These are phyloP conservation scores for Tipula vernalis DNA, from an alignment of 2,888 invertebrate genomes.

Conservation along the genomic window DNA sequence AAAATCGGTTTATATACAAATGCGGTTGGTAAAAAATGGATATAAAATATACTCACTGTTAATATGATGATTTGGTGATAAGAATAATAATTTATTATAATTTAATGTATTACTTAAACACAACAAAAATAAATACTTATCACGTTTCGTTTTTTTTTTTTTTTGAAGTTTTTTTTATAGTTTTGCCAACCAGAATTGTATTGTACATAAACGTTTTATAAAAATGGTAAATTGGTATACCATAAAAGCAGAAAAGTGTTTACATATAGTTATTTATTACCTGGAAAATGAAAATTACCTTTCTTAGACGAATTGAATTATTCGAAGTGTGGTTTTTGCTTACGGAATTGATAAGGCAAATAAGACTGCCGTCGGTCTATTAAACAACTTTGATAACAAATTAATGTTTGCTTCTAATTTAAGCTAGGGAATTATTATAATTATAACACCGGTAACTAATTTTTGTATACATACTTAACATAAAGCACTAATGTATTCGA, in stretches of 20 bases:
- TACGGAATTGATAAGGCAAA: not conserved
- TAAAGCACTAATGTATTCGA: no score
- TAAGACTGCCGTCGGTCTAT: not conserved
- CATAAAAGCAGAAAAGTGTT: not conserved
- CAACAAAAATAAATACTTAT: not conserved
- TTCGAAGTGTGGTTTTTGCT: not conserved
- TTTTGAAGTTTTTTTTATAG: not conserved
- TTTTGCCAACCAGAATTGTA: not conserved
- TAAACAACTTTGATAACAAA: not conserved
- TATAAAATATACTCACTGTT: not conserved
- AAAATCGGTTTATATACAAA: not conserved
- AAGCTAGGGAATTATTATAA: no score
- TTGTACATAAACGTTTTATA: not conserved
- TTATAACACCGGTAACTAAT: no score
- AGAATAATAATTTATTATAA: not conserved
- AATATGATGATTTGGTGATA: not conserved
- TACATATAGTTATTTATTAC: not conserved
- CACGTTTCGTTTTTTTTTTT: not conserved
- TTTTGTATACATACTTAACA: no score
- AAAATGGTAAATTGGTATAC: not conserved
- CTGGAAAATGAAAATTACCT: not conserved
- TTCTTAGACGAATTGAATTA: not conserved
- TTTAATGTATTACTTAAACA: not conserved
- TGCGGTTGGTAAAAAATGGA: not conserved
- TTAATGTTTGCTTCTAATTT: not conserved